Evolutionary conservation across 2,888 invertebrate species (phyloP).

Genomic region (Drosophila kambysellisi): DNA sequence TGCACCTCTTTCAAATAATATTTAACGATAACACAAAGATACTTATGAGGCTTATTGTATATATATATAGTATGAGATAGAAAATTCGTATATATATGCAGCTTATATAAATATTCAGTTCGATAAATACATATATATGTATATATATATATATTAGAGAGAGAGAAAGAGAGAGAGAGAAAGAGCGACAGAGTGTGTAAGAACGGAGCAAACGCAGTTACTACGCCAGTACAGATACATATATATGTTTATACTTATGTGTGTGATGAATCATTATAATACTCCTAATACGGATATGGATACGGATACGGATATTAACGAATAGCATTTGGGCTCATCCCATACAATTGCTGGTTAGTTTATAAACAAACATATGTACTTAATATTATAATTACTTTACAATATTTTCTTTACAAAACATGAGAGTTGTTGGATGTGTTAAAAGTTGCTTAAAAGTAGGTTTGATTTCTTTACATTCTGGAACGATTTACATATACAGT

Average conservation of each 20-base stretch:
- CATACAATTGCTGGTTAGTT: constrained; percentile 59
- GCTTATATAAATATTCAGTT: constrained; percentile 29
- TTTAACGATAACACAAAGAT: constrained; percentile 38
- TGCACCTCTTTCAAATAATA: constrained; percentile 37
- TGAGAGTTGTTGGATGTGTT: constrained; percentile 36
- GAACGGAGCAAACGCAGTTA: constrained; percentile 51
- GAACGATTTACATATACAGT: constrained; percentile 24
- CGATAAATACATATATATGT: neutral
- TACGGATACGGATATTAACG: constrained; percentile 37
- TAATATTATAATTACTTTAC: constrained; percentile 39
- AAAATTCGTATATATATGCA: constrained; percentile 30
- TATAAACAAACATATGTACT: constrained; percentile 40
- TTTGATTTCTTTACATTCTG: constrained; percentile 11
- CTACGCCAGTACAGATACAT: constrained; percentile 42
- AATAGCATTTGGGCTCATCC: constrained; percentile 39
- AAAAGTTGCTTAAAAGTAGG: constrained; percentile 29
- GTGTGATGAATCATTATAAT: constrained; percentile 42
- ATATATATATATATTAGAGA: neutral
- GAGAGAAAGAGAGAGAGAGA: neutral
- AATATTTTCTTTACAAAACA: constrained; percentile 52
- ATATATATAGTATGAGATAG: constrained; percentile 30
- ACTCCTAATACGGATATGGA: constrained; percentile 21
- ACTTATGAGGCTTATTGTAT: constrained; percentile 28
- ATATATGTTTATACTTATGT: constrained; percentile 25
- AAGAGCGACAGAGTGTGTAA: constrained; percentile 24